Evolutionary conservation across 2,888 invertebrate genomes (phyloP).

Genomic region (Brachypalpus laphriformis): DNA sequence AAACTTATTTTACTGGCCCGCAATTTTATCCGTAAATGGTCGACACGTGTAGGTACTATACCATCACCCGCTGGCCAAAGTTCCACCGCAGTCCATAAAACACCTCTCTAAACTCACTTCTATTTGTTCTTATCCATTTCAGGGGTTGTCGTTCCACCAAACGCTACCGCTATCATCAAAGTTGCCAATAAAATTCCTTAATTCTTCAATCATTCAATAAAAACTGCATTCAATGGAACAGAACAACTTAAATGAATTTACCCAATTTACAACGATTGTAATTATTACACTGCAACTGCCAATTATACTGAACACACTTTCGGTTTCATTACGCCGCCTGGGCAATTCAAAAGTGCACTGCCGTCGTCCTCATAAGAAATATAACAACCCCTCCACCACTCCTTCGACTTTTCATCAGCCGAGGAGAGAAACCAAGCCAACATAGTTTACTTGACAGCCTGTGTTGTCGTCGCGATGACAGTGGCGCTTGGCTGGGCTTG

Average conservation of each 20-base stretch:
- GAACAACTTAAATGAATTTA: constrained; percentile 45
- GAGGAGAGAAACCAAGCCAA: not conserved
- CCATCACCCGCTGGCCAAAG: not conserved
- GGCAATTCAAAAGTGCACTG: not conserved
- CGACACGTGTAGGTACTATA: not conserved
- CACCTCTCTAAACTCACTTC: not conserved
- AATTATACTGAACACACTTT: constrained; percentile 34
- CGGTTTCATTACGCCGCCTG: constrained; percentile 11
- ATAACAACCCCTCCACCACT: constrained; percentile 21
- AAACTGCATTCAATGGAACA: constrained; percentile 30
- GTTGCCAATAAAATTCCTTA: constrained; percentile 45
- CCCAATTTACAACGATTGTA: constrained; percentile 49
- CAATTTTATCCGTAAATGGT: not conserved
- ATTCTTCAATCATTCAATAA: constrained; percentile 49
- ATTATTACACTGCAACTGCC: constrained; percentile 48
- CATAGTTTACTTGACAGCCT: constrained; percentile 23
- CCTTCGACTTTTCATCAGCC: constrained; percentile 41
- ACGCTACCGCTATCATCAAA: constrained; percentile 29
- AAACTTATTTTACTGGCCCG: not conserved
- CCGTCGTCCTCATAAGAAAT: constrained; percentile 22
- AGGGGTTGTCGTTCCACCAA: not conserved
- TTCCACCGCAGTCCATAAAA: not conserved
- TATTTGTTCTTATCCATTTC: not conserved
- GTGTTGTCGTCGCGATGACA: constrained; percentile 37
- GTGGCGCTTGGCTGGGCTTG: constrained; percentile 40